Percentiles rank a stretch among this genome's conserved stretches.
These are phyloP conservation scores for Adelognathus sp. DNA, from an alignment of 2,888 invertebrate species.

Conservation along the genomic window DNA sequence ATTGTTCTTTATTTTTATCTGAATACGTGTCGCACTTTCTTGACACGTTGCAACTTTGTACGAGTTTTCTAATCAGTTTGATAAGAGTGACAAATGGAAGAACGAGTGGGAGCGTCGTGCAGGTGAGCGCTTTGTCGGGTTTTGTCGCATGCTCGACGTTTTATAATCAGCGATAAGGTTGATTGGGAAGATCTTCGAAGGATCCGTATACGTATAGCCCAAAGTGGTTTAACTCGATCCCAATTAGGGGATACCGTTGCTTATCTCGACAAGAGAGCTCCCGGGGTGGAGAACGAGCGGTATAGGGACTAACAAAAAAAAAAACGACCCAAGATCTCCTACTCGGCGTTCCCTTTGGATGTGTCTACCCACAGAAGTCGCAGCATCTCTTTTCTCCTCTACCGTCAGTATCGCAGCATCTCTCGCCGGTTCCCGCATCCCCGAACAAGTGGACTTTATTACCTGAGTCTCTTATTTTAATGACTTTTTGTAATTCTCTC, in stretches of 20 bases:
- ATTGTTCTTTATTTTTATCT: no score
- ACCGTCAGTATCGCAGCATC: slow-evolving; percentile 1
- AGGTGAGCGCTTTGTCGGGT: slow-evolving; percentile 41
- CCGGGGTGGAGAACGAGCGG: slow-evolving; percentile 29
- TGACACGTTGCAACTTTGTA: no score
- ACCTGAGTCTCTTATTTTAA: slow-evolving; percentile 28
- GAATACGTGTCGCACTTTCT: no score
- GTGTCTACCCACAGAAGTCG: slow-evolving; percentile 17
- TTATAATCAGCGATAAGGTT: slow-evolving; percentile 37
- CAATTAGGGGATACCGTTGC: slow-evolving; percentile 62
- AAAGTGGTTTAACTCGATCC: slow-evolving; percentile 63
- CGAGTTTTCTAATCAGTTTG: background rate
- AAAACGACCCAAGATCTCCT: slow-evolving; percentile 9
- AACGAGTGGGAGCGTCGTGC: slow-evolving; percentile 24
- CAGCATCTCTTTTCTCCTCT: slow-evolving; percentile 27
- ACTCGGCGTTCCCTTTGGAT: slow-evolving; percentile 19
- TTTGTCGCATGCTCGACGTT: background rate
- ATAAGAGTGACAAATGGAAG: background rate
- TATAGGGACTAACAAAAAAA: slow-evolving; percentile 15
- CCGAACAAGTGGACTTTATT: slow-evolving; percentile 34
- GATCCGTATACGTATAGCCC: slow-evolving; percentile 30
- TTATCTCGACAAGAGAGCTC: slow-evolving; percentile 49
- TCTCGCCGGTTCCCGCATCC: background rate
- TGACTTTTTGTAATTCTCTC: slow-evolving; percentile 32
- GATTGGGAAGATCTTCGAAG: slow-evolving; percentile 38